Conservation (phyloP, 1,140 invertebrate genomes). For the Leptinotarsa lineolata region DNA sequence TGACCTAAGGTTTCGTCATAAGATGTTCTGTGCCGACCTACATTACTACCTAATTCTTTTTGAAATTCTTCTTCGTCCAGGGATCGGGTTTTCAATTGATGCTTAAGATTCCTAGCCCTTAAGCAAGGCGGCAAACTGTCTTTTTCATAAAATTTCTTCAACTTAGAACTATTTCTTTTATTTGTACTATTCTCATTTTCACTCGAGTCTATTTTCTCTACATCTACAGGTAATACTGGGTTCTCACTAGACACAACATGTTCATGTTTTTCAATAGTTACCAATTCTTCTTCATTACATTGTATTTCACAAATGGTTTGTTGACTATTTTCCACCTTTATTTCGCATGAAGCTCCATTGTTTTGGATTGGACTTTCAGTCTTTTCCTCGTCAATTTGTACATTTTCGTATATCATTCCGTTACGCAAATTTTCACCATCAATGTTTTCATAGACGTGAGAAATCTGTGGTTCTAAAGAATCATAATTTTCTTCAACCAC, state of each 20-base stretch:
- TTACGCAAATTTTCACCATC: constrained; percentile 39
- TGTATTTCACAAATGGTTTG: constrained; percentile 20
- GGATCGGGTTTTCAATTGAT: constrained; percentile 70
- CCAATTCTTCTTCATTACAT: constrained; percentile 34
- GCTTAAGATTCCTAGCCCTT: constrained; percentile 61
- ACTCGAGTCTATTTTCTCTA: constrained; percentile 15
- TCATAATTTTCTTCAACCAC: constrained; percentile 40
- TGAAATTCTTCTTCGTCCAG: constrained; percentile 73
- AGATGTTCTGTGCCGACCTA: constrained; percentile 55
- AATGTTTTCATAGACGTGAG: constrained; percentile 49
- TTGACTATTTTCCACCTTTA: background rate
- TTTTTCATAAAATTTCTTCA: constrained; percentile 44
- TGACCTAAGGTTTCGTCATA: constrained; percentile 59
- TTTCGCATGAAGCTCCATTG: constrained; percentile 1
- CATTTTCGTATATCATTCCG: constrained; percentile 26
- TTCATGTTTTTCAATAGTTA: constrained; percentile 32
- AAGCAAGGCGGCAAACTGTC: constrained; percentile 61
- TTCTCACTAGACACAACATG: constrained; percentile 21
- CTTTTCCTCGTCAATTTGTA: constrained; percentile 22
- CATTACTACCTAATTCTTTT: constrained; percentile 63
- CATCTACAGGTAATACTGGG: constrained; percentile 23
- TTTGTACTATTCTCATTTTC: constrained; percentile 25
- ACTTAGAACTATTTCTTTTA: constrained; percentile 13
- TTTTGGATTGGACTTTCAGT: constrained; percentile 12
- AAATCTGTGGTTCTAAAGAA: constrained; percentile 44